Percentiles rank a stretch among this genome's conserved stretches.
phyloP scores from a whole-genome alignment of 2,113 vertebrate species.

The Tenrec ecaudatus region DNA sequence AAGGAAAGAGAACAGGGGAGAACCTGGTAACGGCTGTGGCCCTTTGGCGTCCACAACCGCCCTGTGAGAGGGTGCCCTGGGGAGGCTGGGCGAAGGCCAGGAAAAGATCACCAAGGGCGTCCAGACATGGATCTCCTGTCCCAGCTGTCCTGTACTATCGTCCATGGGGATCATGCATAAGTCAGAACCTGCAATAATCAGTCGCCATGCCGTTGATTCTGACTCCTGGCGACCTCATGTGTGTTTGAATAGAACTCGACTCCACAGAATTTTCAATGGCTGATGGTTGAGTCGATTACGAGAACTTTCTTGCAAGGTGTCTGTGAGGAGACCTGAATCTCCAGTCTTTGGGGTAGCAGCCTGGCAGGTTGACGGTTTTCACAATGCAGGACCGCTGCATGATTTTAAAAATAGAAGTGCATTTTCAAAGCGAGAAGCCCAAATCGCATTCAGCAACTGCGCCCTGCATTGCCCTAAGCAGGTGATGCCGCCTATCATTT shows the following conservation, averaged over 20 bases:
- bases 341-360: not conserved
- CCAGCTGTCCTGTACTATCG: too few species aligned
- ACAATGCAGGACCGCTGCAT: not conserved
- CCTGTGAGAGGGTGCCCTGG: not conserved
- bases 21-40: not conserved
- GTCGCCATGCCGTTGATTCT: not conserved
- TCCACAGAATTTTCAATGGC: not conserved
- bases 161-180: not conserved
- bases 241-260: not conserved
- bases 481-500: not conserved
- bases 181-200: not conserved
- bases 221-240: not conserved
- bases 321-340: not conserved
- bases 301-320: not conserved
- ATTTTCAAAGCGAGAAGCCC: conserved; percentile 2
- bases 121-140: not conserved
- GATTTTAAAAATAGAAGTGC: not conserved
- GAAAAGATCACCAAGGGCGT: not conserved
- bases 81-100: not conserved
- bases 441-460: not conserved
- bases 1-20: not conserved
- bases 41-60: not conserved
- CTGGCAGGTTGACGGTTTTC: not conserved
- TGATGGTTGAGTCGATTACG: not conserved
- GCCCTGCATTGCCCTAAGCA: not conserved